Base-by-base conservation (phyloP, 1,140 invertebrate species). In the Sinonovacula constricta region DNA sequence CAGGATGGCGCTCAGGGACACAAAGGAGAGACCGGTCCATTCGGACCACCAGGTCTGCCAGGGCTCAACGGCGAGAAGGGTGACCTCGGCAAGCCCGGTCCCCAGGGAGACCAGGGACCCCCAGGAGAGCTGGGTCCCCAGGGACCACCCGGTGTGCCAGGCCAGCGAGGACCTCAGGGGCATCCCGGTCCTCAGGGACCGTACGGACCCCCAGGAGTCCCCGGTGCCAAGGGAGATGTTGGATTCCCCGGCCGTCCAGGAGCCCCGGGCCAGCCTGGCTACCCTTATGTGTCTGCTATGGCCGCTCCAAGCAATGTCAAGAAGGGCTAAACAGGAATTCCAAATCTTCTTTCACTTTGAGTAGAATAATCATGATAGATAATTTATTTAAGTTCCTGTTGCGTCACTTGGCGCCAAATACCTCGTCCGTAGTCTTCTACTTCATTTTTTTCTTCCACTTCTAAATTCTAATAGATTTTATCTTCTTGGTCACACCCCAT, bases 151-250 rank as follows among this genome's bases (percentile, higher is more conserved):
- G 95, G 95, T 30, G 86, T 88, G 28, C 84, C 85, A 36, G 88
- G 88, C 51, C 36, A 70, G 65, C 75, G 78, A 31, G 88, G 88
- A 51, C 89, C 91, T 28, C 92, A 93, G 24, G 95, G 95, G 65
- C 80, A 89, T 5, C 87, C 93, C 14, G 95, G 95, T 57, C 93
- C 94, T 86, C 95, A 95, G 24, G 95, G 95, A 86, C 76, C 92
- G 33, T 95, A 95, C 53, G 86, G 92, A 51, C 93, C 93, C 85
- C 95, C 78, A 53, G 80, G 81, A 1, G 75, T 91, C 75, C 95
- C 96, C 90, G 95, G 87, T 39, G n/a, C 33, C 0, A 86, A 85
- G 65, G 86, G 87, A 66, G 84, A 87, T 22, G 81, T 79, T 54
- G 86, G 87, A 51, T 74, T 80, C 66, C 82, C 78, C 22, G 79